Percentiles rank a stretch among this genome's conserved stretches.
Conservation (phyloP, 2,888 invertebrate species). For the Patella caerulea region DNA sequence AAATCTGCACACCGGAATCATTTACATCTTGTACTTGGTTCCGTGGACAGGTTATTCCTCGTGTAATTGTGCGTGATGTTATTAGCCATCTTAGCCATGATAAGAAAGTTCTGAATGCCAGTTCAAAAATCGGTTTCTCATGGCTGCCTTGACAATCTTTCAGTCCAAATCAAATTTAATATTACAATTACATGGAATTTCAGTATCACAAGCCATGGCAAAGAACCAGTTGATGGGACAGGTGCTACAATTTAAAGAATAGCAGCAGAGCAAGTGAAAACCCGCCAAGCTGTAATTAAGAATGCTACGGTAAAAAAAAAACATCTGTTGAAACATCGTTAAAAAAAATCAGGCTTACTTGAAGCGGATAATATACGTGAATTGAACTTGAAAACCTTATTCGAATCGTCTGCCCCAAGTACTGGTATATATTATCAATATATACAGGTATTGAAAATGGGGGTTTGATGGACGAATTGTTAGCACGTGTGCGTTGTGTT, state of each 20-base stretch:
- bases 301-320: background rate
- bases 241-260: slow-evolving; percentile 15
- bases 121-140: slow-evolving; percentile 21
- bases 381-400: background rate
- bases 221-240: background rate
- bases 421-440: too few relatives aligned
- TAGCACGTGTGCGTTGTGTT: too few relatives aligned
- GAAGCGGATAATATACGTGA: background rate
- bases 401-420: too few relatives aligned
- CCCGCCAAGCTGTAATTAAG: background rate
- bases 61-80: slow-evolving; percentile 14
- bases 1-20: slow-evolving; percentile 16
- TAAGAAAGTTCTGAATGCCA: slow-evolving; percentile 19
- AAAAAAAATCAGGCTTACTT: background rate
- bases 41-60: background rate
- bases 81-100: slow-evolving; percentile 1
- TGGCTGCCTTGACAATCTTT: slow-evolving; percentile 1
- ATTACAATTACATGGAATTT: slow-evolving; percentile 15
- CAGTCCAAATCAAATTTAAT: background rate
- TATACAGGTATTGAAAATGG: too few relatives aligned
- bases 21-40: slow-evolving; percentile 15
- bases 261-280: slow-evolving; percentile 11
- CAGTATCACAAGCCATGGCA: slow-evolving; percentile 13
- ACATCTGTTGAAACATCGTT: slow-evolving; percentile 11
- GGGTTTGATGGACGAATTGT: too few relatives aligned